These are phyloP conservation scores for Platycercus adscitus DNA, from an alignment of 2,113 vertebrate genomes.

Conservation along the genomic window DNA sequence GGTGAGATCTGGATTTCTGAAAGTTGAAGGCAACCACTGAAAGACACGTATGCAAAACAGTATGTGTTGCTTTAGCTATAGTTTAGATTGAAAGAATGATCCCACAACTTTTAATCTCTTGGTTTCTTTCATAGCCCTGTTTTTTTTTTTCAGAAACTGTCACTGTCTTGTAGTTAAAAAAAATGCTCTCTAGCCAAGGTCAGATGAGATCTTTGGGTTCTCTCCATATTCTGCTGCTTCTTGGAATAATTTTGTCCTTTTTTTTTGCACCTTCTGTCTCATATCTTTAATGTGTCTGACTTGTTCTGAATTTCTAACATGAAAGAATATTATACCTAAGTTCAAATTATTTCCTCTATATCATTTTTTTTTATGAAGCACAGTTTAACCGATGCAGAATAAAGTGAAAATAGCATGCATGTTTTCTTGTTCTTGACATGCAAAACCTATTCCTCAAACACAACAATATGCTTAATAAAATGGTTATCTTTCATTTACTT, in stretches of 20 bases:
- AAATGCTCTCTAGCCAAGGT: neutral
- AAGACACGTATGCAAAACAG: neutral
- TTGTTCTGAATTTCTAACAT: neutral
- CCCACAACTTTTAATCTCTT: neutral
- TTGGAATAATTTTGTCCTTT: neutral
- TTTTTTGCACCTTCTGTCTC: neutral
- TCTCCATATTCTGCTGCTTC: neutral
- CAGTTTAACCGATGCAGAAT: neutral
- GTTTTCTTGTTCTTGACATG: neutral
- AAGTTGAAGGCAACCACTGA: neutral
- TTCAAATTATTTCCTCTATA: constrained; percentile 12
- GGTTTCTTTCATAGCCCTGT: neutral
- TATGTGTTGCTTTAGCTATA: neutral
- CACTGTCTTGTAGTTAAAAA: neutral
- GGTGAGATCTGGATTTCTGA: neutral
- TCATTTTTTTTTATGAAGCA: neutral
- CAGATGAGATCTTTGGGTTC: neutral
- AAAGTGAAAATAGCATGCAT: constrained; percentile 13
- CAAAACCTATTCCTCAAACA: neutral
- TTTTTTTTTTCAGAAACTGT: neutral
- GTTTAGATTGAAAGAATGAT: neutral
- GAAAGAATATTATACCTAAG: neutral
- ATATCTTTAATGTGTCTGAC: neutral
- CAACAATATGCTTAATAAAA: constrained; percentile 38
- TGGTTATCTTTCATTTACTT: constrained; percentile 36